Conservation (phyloP, 2,888 invertebrate genomes). For the Rhabditoides inermis region DNA sequence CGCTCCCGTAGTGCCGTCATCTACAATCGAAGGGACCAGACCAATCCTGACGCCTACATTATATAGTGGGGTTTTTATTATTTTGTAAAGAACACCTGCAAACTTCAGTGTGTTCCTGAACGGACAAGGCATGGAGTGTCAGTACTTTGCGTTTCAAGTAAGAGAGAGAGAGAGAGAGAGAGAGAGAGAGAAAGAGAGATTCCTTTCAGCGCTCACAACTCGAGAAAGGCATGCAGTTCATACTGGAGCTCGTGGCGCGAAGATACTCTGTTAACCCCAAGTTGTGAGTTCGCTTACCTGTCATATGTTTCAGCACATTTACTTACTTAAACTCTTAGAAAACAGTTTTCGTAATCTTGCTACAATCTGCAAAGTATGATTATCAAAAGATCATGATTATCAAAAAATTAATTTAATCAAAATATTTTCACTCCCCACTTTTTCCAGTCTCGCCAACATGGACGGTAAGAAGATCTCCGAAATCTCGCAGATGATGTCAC, state of each 20-base stretch:
- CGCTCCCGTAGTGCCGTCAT: conserved; percentile 31
- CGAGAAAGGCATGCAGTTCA: conserved; percentile 40
- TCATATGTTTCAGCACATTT: not conserved
- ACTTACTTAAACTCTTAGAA: no score
- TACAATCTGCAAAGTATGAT: no score
- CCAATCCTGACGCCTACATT: conserved; percentile 40
- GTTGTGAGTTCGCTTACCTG: conserved; percentile 9
- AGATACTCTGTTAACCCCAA: conserved; percentile 35
- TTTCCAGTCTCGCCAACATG: conserved; percentile 36
- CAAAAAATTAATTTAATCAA: not conserved
- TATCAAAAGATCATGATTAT: no score
- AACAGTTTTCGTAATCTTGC: no score
- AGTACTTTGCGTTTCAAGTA: conserved; percentile 36
- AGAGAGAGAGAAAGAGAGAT: no score
- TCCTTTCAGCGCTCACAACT: no score
- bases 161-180: no score
- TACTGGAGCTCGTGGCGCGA: conserved; percentile 37
- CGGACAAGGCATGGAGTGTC: conserved; percentile 43
- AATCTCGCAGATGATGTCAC: conserved; percentile 39
- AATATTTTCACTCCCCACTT: no score
- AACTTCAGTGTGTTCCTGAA: conserved; percentile 39
- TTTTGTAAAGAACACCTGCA: not conserved
- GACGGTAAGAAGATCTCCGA: conserved; percentile 33
- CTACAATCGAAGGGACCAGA: conserved; percentile 40
- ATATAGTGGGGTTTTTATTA: conserved; percentile 29